These are phyloP conservation scores for Seira ritae DNA, from an alignment of 2,888 invertebrate species.

Conservation along the genomic window DNA sequence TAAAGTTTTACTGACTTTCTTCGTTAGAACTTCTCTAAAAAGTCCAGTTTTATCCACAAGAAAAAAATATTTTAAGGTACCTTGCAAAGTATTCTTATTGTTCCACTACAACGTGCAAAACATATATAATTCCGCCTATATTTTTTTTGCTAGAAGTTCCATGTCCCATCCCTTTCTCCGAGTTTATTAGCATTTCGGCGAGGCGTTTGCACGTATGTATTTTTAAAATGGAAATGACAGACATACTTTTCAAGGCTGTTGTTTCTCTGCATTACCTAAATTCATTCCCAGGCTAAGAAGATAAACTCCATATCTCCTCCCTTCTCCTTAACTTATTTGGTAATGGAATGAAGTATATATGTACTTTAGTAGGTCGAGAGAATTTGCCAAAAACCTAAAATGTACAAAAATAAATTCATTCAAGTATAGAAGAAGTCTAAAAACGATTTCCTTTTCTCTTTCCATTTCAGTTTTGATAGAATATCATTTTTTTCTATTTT, in stretches of 20 bases:
- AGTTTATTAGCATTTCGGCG: background rate
- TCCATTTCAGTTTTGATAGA: background rate
- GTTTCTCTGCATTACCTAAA: background rate
- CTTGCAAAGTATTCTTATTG: background rate
- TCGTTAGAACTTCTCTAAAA: too few species aligned
- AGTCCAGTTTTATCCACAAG: too few species aligned
- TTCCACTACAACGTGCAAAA: background rate
- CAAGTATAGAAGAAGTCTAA: background rate
- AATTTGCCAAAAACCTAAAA: background rate
- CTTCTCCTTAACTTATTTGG: too few species aligned
- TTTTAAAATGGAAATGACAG: slow-evolving; percentile 11
- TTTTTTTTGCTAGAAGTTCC: background rate
- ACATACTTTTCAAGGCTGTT: background rate
- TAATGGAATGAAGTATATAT: background rate
- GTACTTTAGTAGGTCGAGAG: background rate
- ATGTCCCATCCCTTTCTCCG: background rate
- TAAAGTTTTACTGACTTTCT: too few species aligned
- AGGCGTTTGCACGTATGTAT: background rate
- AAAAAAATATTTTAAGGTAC: background rate
- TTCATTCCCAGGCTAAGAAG: background rate
- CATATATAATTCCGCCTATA: background rate
- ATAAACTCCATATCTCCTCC: too few species aligned
- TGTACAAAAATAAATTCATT: background rate
- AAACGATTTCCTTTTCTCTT: background rate
- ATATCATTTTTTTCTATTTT: slow-evolving; percentile 43